Conservation (phyloP, 2,113 vertebrate species). For the Coregonus clupeaformis region DNA sequence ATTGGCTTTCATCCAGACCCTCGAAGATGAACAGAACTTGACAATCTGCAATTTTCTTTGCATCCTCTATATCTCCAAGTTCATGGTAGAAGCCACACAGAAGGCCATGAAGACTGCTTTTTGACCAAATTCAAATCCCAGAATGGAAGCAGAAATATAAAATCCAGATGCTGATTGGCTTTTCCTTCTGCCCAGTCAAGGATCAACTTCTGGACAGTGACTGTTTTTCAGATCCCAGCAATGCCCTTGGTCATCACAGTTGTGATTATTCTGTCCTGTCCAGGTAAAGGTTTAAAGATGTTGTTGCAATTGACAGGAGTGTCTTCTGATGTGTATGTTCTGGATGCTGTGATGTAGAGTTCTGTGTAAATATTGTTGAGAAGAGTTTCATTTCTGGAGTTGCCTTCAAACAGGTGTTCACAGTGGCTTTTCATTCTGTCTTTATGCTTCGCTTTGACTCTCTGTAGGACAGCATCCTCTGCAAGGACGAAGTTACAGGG, state of each 20-base stretch:
- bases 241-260: background rate
- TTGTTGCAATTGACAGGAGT: background rate
- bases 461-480: too few species aligned
- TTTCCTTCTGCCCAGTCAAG: conserved; percentile 4
- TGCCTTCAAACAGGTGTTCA: too few species aligned
- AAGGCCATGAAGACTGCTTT: background rate
- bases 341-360: too few species aligned
- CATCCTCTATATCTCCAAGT: background rate
- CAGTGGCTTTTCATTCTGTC: too few species aligned
- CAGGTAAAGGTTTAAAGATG: background rate
- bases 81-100: background rate
- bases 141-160: background rate
- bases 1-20: background rate
- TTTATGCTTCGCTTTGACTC: too few species aligned
- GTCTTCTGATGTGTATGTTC: background rate
- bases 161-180: background rate
- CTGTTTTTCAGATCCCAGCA: background rate
- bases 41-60: background rate
- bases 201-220: conserved; percentile 1
- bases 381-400: too few species aligned
- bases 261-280: background rate
- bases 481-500: too few species aligned
- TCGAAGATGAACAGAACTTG: background rate
- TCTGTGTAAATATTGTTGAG: too few species aligned
- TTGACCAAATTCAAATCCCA: background rate